These are phyloP conservation scores for Vireo griseus DNA, from an alignment of 2,797 vertebrate species.

Conservation along the genomic window DNA sequence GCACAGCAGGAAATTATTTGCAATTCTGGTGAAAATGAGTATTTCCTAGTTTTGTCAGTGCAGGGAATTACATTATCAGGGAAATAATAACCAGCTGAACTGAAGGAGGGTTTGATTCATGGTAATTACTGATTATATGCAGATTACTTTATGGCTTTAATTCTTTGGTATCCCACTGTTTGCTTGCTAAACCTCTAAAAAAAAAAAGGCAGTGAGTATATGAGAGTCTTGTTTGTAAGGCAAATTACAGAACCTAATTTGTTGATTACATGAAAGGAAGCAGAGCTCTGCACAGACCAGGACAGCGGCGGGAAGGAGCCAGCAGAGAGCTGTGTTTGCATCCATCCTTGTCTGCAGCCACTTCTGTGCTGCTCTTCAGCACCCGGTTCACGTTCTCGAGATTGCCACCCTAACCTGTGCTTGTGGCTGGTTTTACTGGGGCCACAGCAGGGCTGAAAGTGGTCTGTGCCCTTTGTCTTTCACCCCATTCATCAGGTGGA, in stretches of 20 bases:
- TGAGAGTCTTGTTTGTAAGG: neutral
- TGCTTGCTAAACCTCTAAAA: conserved; percentile 33
- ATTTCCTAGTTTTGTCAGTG: conserved; percentile 21
- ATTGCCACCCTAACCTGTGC: neutral
- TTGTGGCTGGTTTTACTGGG: neutral
- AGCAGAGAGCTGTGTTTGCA: neutral
- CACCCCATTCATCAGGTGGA: accelerated
- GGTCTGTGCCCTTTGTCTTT: neutral
- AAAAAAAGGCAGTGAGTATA: neutral
- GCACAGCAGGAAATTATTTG: conserved; percentile 60
- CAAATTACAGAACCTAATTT: conserved; percentile 24
- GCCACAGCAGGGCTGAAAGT: neutral
- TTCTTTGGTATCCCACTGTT: conserved; percentile 48
- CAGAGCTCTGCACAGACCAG: neutral
- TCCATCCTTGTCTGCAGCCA: neutral
- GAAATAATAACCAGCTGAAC: conserved; percentile 46
- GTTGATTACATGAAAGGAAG: conserved; percentile 12
- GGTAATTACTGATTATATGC: conserved; percentile 51
- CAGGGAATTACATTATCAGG: conserved; percentile 8
- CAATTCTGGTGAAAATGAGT: conserved; percentile 43
- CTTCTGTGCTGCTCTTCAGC: neutral
- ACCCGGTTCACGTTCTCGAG: accelerated
- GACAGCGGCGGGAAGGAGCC: neutral
- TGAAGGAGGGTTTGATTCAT: conserved; percentile 48
- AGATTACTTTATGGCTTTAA: conserved; percentile 59